Base-by-base conservation (phyloP, 2,113 vertebrate species). In the Ranitomeya imitator region DNA sequence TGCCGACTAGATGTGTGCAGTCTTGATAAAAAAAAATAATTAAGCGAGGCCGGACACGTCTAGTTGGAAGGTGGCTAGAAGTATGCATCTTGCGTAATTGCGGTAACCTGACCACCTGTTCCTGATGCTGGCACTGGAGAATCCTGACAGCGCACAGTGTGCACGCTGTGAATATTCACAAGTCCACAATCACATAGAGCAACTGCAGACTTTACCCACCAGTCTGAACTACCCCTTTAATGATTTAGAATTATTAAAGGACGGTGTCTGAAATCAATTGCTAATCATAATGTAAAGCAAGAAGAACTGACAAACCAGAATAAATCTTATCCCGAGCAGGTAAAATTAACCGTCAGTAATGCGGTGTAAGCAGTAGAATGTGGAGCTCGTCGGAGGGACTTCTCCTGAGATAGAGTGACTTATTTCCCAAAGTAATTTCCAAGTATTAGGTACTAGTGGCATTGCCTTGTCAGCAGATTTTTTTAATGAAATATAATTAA, bases 381-480 rank as follows among this genome's bases (percentile, higher is more conserved):
- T 21, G 21, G 45, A 54, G 37, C 45, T 9, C 57, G 85, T 86
- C 67, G 61, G 76, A 86, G 4, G 52, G 6, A 26, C 60, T 61
- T 31, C 85, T 31, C 45, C 19, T 18, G 13, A 54, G 55, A 86
- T 8, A 21, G n/a, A 67, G 45, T 86, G 85, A 76, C 73, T 52
- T 21, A 18, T 52, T 19, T 52, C 10, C 5, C 45, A 51, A 10
- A 52, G 73, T 76, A 76, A 74, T 74, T 74, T 74, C 37, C 31
- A 45, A 74, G 31, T 52, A 52, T 76, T 76, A 76, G 71, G 16
- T 61, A 55, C 59, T 26, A 77, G 51, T 79, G 51, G 21, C 52
- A 67, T 37, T 55, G 60, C 85, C 76, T 54, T 79, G 85, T 79
- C 74, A 79, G 76, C 76, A 55, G 76, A 79, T 86, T 23, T 63